Evolutionary conservation across 2,797 vertebrate species (phyloP).

Genomic region (Poecilia picta): DNA sequence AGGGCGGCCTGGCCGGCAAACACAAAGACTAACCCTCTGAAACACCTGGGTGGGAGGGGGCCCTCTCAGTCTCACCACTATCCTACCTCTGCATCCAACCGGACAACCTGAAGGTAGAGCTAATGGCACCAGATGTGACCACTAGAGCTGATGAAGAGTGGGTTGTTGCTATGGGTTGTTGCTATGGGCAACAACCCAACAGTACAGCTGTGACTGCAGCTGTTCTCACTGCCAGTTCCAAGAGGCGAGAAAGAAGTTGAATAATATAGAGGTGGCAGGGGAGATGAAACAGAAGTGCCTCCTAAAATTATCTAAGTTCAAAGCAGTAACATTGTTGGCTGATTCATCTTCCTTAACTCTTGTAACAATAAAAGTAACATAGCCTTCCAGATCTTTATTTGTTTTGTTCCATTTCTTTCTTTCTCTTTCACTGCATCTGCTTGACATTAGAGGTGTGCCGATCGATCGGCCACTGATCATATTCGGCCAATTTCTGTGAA

Average conservation of each 20-base stretch:
- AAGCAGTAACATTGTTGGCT: constrained; percentile 40
- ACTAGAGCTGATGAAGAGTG: constrained; percentile 74
- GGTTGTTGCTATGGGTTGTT: constrained; percentile 56
- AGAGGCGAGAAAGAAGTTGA: constrained; percentile 1
- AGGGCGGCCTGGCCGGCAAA: constrained; percentile 41
- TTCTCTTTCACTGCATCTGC: constrained; percentile 44
- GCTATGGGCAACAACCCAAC: no score
- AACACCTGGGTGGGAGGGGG: constrained; percentile 5
- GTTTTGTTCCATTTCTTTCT: not conserved
- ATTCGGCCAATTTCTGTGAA: no score
- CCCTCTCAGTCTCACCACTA: not conserved
- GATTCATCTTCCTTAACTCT: constrained; percentile 35
- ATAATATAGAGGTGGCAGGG: not conserved
- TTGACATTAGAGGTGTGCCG: constrained; percentile 30
- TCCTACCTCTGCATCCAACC: constrained; percentile 12
- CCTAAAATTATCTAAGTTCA: constrained; percentile 47
- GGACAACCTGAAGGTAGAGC: constrained; percentile 61
- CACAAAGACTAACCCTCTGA: constrained; percentile 52
- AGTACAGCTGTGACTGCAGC: constrained; percentile 80
- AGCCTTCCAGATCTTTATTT: not conserved
- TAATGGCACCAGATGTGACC: constrained; percentile 79
- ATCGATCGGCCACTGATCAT: no score
- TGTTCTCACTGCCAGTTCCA: constrained; percentile 63
- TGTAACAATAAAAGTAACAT: constrained; percentile 30
- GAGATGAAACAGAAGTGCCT: constrained; percentile 24